Conservation (phyloP, 2,888 invertebrate genomes). For the Podabrus alpinus region DNA sequence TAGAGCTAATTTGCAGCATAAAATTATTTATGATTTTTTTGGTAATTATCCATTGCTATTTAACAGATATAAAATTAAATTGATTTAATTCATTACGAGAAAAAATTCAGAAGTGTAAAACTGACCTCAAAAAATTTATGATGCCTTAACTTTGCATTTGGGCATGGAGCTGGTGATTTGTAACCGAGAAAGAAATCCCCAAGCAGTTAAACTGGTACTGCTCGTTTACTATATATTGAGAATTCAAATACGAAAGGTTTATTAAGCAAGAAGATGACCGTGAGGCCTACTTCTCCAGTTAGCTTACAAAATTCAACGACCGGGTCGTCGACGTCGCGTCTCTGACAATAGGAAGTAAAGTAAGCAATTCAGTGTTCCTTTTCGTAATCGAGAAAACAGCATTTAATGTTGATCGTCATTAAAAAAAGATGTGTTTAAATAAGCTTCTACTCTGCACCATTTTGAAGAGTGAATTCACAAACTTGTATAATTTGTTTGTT, state of each 20-base stretch:
- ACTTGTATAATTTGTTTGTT: neutral
- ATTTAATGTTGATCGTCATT: neutral
- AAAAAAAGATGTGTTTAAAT: neutral
- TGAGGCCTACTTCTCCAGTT: conserved; percentile 31
- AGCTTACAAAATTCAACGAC: conserved; percentile 15
- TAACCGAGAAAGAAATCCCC: conserved; percentile 1
- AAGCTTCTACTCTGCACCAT: neutral
- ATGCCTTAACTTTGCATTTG: conserved; percentile 1
- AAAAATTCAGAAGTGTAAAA: neutral
- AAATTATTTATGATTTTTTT: neutral
- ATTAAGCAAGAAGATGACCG: conserved; percentile 23
- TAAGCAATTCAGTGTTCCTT: conserved; percentile 4
- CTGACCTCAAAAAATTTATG: conserved; percentile 6
- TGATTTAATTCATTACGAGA: neutral
- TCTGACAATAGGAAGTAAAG: conserved; percentile 18
- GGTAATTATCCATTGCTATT: neutral
- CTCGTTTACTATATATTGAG: conserved; percentile 16
- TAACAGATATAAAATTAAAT: neutral
- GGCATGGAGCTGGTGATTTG: conserved; percentile 4
- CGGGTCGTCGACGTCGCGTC: conserved; percentile 18
- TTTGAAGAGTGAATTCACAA: neutral
- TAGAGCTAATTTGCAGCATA: neutral
- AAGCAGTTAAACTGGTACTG: conserved; percentile 16
- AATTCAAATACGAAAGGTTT: conserved; percentile 20
- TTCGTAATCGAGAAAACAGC: neutral